Base-by-base conservation (phyloP, 2,113 vertebrate genomes). In the Callospermophilus lateralis region DNA sequence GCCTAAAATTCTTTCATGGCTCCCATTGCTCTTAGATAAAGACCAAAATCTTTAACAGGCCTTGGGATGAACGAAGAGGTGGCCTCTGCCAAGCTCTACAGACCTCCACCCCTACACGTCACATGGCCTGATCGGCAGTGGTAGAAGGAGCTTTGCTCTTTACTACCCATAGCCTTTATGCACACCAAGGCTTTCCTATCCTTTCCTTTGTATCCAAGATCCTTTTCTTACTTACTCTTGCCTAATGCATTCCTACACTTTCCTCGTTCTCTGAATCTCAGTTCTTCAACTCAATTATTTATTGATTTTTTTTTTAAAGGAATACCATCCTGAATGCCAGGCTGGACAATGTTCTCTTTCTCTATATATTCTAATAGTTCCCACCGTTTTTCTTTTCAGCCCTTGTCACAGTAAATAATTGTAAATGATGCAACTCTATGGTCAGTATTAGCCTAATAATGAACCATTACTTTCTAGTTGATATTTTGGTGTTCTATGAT, bases 401-500 rank as follows among this genome's bases (percentile, higher is more conserved):
- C 30, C 1, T 61, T 79, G 26, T 58, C 88, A 51, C 2, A 55
- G 37, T 90, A 80, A 77, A 76, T 51, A 51, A 87, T n/a, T 67
- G 3, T 39, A n/a, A 73, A 39, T 9, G 34, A 76, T 15, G 39
- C 37, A 84, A n/a, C 48, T 70, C 48, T 22, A 63, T 55, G 17
- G 76, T 68, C 28, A 92, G 24, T 20, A 74, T 20, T 8, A 51
- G 19, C 6, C 63, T 73, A 55, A n/a, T 51, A 78, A 68, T n/a
- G 20, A 94, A 74, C 45, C 84, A 76, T 80, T 91, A 79, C 85
- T 85, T 79, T 58, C 17, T 26, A 80, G 73, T 87, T 74, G 42
- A 45, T 45, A 74, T 76, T 90, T 79, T 74, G 45, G 6, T 51
- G 13, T 5, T 30, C 30, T 84, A 24, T 17, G 68, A 2, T 1